Evolutionary conservation across 2,888 invertebrate species (phyloP).

Genomic region (Celastrina argiolus): DNA sequence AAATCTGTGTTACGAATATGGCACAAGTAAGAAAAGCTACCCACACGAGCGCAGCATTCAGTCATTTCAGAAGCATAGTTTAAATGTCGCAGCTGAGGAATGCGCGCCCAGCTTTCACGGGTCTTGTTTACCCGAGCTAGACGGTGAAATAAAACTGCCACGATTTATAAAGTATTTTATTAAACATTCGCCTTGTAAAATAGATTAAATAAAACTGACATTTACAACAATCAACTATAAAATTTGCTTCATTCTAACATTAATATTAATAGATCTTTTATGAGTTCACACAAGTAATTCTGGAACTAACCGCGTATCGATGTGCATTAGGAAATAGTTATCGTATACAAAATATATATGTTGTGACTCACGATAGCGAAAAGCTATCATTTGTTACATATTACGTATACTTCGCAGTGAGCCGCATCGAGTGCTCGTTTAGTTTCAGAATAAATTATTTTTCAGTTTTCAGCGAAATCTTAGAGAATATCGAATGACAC

Average conservation of each 20-base stretch:
- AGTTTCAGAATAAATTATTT: conserved; percentile 5
- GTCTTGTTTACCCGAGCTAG: not conserved
- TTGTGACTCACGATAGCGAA: not conserved
- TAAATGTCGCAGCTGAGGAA: conserved; percentile 46
- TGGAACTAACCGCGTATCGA: not conserved
- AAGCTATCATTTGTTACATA: not conserved
- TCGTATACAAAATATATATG: conserved; percentile 1
- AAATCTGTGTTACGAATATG: not conserved
- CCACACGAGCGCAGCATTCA: conserved; percentile 30
- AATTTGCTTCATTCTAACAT: conserved; percentile 67
- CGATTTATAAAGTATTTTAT: conserved; percentile 75
- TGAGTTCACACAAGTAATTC: conserved; percentile 42
- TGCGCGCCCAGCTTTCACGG: conserved; percentile 34
- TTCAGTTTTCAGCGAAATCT: conserved; percentile 34
- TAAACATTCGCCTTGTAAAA: conserved; percentile 77
- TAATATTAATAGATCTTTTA: conserved; percentile 52
- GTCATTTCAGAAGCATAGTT: conserved; percentile 48
- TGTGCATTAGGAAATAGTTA: not conserved
- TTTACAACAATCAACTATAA: conserved; percentile 78
- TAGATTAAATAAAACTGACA: conserved; percentile 76
- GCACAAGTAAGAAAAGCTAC: not conserved
- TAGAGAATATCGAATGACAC: conserved; percentile 44
- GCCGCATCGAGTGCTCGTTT: not conserved
- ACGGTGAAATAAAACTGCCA: conserved; percentile 40
- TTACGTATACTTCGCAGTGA: not conserved